Percentiles rank a stretch among this genome's conserved stretches.
phyloP scores from a whole-genome alignment of 1,140 invertebrate genomes.

The Stratiolaelaps scimitus region DNA sequence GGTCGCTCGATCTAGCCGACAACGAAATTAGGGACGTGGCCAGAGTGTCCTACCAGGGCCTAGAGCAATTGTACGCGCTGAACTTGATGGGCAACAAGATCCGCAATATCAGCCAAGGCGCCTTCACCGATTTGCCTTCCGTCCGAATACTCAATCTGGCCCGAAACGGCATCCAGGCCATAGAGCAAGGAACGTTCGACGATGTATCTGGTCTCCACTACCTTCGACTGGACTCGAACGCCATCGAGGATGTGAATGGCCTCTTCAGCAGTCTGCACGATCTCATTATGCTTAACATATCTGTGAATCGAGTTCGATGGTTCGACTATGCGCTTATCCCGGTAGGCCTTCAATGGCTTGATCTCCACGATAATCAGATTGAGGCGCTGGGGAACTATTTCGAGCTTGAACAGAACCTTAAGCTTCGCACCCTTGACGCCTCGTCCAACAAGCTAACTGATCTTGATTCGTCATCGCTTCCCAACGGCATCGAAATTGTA shows the following conservation, averaged over 20 bases:
- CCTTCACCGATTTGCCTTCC: conserved; percentile 61
- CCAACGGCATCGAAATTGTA: conserved; percentile 59
- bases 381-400: conserved; percentile 71
- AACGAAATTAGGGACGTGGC: conserved; percentile 61
- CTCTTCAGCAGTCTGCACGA: conserved; percentile 66
- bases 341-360: conserved; percentile 65
- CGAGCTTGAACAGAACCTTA: conserved; percentile 53
- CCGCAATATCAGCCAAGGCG: conserved; percentile 64
- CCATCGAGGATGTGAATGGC: conserved; percentile 65
- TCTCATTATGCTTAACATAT: conserved; percentile 75
- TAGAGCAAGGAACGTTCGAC: conserved; percentile 69
- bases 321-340: conserved; percentile 81
- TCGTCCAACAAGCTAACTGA: conserved; percentile 54
- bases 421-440: conserved; percentile 59
- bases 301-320: conserved; percentile 72
- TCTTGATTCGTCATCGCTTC: conserved; percentile 57
- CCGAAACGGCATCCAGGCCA: conserved; percentile 61
- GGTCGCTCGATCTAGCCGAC: conserved; percentile 64
- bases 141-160: conserved; percentile 77
- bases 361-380: conserved; percentile 75
- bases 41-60: conserved; percentile 62
- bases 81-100: conserved; percentile 73
- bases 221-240: conserved; percentile 69
- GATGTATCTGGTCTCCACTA: conserved; percentile 64
- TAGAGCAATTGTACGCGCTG: conserved; percentile 64